Percentiles rank a stretch among this genome's conserved stretches.
Evolutionary conservation across 2,797 vertebrate genomes (phyloP).

Genomic region (Numenius phaeopus): DNA sequence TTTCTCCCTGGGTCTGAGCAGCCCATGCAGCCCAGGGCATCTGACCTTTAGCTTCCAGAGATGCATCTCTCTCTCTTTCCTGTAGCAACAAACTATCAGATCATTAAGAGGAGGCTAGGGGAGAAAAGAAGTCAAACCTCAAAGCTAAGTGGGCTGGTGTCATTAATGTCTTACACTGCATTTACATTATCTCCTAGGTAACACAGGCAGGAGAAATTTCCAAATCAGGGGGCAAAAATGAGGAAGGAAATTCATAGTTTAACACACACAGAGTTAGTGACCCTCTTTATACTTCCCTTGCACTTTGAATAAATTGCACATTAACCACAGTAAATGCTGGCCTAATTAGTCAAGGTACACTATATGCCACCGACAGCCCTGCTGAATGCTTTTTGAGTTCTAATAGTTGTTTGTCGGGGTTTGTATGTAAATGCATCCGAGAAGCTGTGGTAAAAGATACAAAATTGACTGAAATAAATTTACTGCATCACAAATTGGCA

Average conservation of each 20-base stretch:
- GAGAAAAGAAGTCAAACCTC: background rate
- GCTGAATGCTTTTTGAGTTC: background rate
- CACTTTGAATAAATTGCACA: background rate
- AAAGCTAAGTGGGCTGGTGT: background rate
- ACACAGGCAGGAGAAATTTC: background rate
- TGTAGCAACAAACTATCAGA: background rate
- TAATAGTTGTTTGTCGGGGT: background rate
- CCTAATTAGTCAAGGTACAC: background rate
- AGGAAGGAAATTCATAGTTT: background rate
- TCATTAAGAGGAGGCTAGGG: background rate
- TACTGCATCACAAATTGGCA: background rate
- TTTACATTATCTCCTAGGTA: background rate
- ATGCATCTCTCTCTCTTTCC: background rate
- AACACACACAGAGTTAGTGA: background rate
- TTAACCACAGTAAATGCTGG: background rate
- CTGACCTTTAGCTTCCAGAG: background rate
- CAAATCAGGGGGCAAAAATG: background rate
- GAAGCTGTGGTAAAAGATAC: background rate
- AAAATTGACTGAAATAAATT: background rate
- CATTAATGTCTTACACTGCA: background rate
- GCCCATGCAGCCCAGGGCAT: background rate
- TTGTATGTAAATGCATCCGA: background rate
- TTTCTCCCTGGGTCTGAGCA: background rate
- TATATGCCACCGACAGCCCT: background rate
- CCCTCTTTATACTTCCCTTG: background rate